Percentiles rank a stretch among this genome's conserved stretches.
Conservation (phyloP, 2,113 vertebrate species). For the Gnathonemus longibarbis region DNA sequence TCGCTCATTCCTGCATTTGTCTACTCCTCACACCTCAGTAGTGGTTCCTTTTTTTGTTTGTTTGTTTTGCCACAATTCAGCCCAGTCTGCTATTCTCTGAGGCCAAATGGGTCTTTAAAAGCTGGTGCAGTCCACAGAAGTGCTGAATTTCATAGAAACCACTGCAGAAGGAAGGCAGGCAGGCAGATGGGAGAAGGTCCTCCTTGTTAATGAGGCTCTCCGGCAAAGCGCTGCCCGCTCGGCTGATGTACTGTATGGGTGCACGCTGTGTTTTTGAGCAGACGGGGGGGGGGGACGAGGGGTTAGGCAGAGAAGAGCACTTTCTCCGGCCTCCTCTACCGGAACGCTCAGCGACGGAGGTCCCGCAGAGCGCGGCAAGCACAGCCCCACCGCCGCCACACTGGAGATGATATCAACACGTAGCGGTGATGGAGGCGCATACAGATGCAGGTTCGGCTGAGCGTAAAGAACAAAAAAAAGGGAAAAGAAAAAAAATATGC, state of each 20-base stretch:
- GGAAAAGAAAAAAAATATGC: neutral
- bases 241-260: neutral
- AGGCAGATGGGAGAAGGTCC: neutral
- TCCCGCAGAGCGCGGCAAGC: neutral
- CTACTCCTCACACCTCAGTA: neutral
- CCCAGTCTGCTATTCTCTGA: neutral
- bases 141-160: neutral
- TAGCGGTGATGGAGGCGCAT: slow-evolving; percentile 45
- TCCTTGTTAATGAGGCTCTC: slow-evolving; percentile 1
- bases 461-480: slow-evolving; percentile 34
- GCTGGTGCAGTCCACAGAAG: neutral
- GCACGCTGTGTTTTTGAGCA: neutral
- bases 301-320: neutral
- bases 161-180: neutral
- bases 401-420: slow-evolving; percentile 61
- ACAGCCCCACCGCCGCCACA: slow-evolving; percentile 23
- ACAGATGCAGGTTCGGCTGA: slow-evolving; percentile 44
- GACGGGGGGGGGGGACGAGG: neutral
- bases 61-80: neutral
- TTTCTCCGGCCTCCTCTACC: neutral
- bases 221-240: neutral
- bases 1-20: neutral
- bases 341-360: neutral
- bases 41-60: neutral
- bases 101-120: neutral